phyloP scores from a whole-genome alignment of 2,797 vertebrate genomes.

The Pseudochromis fuscus region DNA sequence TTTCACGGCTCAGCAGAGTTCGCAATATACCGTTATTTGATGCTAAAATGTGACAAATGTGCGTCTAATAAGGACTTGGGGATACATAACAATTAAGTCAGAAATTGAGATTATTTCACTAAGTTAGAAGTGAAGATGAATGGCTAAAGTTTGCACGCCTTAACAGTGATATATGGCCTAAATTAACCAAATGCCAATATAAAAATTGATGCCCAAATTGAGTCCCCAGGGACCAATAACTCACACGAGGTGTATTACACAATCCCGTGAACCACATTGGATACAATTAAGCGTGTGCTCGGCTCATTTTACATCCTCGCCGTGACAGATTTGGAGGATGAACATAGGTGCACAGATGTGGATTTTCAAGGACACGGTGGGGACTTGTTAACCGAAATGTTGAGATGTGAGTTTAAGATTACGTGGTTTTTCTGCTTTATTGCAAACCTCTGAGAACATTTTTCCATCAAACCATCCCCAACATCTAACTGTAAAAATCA shows the following conservation, averaged over 20 bases:
- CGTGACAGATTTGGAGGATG: background rate
- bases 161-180: slow-evolving; percentile 9
- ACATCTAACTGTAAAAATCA: slow-evolving; percentile 63
- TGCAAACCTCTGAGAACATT: slow-evolving; percentile 56
- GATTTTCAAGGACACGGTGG: background rate
- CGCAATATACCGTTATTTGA: too few species aligned
- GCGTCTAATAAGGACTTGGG: background rate
- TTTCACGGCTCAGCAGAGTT: too few species aligned
- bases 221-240: slow-evolving; percentile 7
- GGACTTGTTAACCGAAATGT: background rate
- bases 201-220: background rate
- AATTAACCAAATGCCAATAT: slow-evolving; percentile 8
- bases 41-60: background rate
- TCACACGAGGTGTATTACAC: slow-evolving; percentile 1
- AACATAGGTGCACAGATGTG: background rate
- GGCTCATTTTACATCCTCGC: background rate
- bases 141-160: background rate
- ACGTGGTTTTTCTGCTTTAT: too few species aligned
- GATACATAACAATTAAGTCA: background rate
- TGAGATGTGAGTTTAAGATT: background rate
- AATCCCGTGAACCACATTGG: background rate
- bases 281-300: slow-evolving; percentile 14
- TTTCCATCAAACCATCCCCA: slow-evolving; percentile 51
- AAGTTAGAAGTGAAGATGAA: background rate
- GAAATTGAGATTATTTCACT: slow-evolving; percentile 2